A percentile compares a stretch with the other conserved stretches of the same genome.
Conservation (phyloP, 2,888 invertebrate species). For the Campoplex nolae region DNA sequence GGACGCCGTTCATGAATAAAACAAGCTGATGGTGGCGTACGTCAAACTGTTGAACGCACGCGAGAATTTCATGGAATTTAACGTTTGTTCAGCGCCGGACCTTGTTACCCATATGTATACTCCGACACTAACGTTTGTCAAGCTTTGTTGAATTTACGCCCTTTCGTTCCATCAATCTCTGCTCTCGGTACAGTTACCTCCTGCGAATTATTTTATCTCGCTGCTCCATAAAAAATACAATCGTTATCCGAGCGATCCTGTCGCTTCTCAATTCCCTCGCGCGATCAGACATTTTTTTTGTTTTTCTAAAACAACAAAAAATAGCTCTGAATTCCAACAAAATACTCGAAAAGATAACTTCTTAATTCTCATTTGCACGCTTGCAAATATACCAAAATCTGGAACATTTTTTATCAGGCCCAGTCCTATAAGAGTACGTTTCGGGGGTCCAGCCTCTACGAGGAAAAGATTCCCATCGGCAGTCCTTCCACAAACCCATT, state of each 20-base stretch:
- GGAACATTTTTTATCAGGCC: too few species aligned
- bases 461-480: conserved; percentile 22
- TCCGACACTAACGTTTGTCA: conserved; percentile 33
- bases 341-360: conserved; percentile 21
- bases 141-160: conserved; percentile 49
- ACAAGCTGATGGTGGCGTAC: conserved; percentile 70
- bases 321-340: background rate
- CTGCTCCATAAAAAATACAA: conserved; percentile 17
- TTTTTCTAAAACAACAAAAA: background rate
- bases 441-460: background rate
- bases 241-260: conserved; percentile 47
- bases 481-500: conserved; percentile 39
- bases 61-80: conserved; percentile 70
- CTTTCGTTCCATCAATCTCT: conserved; percentile 34
- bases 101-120: conserved; percentile 49
- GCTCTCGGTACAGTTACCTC: conserved; percentile 15
- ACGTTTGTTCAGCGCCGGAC: conserved; percentile 65
- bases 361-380: conserved; percentile 37
- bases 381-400: background rate
- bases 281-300: background rate
- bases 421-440: background rate
- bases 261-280: conserved; percentile 25
- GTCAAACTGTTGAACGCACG: conserved; percentile 73
- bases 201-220: conserved; percentile 61
- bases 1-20: conserved; percentile 74